Conservation (phyloP, 1,140 invertebrate genomes). For the Eurosta solidaginis region DNA sequence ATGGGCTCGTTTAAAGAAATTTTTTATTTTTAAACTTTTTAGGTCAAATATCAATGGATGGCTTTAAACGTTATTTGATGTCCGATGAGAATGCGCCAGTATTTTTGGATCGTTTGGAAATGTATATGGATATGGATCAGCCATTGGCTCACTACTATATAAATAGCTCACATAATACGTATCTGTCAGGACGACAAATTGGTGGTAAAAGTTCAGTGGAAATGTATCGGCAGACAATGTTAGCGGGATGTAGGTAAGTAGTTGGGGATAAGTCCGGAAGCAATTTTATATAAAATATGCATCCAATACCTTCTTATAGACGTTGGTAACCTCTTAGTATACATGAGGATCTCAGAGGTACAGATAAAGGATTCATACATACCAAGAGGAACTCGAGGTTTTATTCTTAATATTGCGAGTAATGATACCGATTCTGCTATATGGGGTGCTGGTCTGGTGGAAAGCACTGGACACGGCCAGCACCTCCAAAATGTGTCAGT, state of each 20-base stretch:
- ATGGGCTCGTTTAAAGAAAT: neutral
- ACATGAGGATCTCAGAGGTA: too few species aligned
- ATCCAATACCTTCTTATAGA: neutral
- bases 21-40: neutral
- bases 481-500: too few species aligned
- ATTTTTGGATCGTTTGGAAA: constrained; percentile 93
- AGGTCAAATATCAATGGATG: constrained; percentile 86
- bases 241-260: constrained; percentile 88
- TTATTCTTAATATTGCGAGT: too few species aligned
- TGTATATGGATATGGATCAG: constrained; percentile 99
- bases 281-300: neutral
- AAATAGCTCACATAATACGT: constrained; percentile 99
- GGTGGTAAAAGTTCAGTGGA: constrained; percentile 97
- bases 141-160: constrained; percentile 98
- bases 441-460: too few species aligned
- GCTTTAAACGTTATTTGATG: constrained; percentile 96
- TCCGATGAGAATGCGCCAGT: constrained; percentile 99
- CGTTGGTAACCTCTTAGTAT: too few species aligned
- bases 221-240: constrained; percentile 95
- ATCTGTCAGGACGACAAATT: constrained; percentile 94
- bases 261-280: too few species aligned
- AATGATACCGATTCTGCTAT: too few species aligned
- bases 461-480: too few species aligned
- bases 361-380: too few species aligned
- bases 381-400: too few species aligned